Base-by-base conservation (phyloP, 2,797 vertebrate genomes). In the Chiroxiphia lanceolata region DNA sequence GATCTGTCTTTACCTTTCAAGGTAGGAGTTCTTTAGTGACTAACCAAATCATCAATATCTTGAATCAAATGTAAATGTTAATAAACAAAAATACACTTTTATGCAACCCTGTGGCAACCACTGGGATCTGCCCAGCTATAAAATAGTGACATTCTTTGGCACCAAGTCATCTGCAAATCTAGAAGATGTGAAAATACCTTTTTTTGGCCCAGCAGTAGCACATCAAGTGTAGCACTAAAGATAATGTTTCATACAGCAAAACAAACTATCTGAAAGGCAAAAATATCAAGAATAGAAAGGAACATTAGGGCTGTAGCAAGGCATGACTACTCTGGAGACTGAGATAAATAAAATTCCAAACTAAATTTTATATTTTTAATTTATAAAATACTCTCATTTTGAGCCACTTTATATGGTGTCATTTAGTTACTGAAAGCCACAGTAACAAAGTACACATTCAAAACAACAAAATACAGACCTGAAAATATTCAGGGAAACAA, bases 121-220 rank as follows among this genome's bases (percentile, higher is more conserved):
- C 5, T 82, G 20, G 3, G 54, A 91, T 8, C 57, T 26, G 50
- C 79, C 57, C 21, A 6, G 89, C 75, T 84, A 70, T 93, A 88
- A 94, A 95, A 85, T 40, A 93, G 84, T 67, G 90, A 94, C 96
- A 94, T 12, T 42, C 83, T 86, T 64, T 87, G 56, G 69, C 85
- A 83, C 14, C 23, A 70, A 56, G 38, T 89, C 44, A 95, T 83
- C 84, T 91, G 80, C 79, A 94, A 95, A 96, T 42, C 54, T 74
- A 63, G 78, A 97, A 94, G 87, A 97, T 93, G 61, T 90, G 95
- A 97, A 90, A 95, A 96, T 91, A 87, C 50, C 72, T 84, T 34
- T 71, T 89, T 89, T 87, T 92, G 45, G 81, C 17, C 19, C 50
- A 87, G 67, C 83, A 92, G 92, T 95, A 96, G 76, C 61, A 80